Base-by-base conservation (phyloP, 1,140 invertebrate genomes). In the Helicorthomorpha holstii region DNA sequence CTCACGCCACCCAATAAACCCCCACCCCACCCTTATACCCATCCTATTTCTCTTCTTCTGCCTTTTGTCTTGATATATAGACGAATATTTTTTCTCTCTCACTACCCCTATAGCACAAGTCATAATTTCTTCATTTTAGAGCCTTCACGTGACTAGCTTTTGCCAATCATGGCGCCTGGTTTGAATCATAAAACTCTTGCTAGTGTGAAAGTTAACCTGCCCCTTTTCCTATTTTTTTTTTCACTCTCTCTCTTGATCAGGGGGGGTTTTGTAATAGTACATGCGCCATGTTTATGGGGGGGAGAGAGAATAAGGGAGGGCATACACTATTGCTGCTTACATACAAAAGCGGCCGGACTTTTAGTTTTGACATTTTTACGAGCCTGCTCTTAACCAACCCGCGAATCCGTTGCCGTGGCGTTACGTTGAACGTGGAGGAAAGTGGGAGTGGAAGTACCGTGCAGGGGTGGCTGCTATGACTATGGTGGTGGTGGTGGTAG, bases 61-160 rank as follows among this genome's bases (percentile, higher is more conserved):
- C 23, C 27, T 49, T 49, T 49, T 24, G 38, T 51, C 50, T 45
- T 51, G 50, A 43, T 44, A 24, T 50, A 51, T 46, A 21, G 50
- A 22, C 50, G 50, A 26, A 51, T 51, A 48, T 51, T 51, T 51
- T 51, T 41, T 22, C 19, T 12, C 38, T 19, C 19, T 41, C 19
- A 19, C 38, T 19, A 41, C 38, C 38, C 38, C 12, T 19, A 41
- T 7, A 22, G 44, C 50, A 51, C 50, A 51, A 51, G 50, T 51
- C 50, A 51, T 51, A 51, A 51, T 51, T 51, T 51, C 50, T 51
- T 51, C 50, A 51, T 51, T 51, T 51, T 51, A 51, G 38, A 51
- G 50, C 50, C 50, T 25, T 46, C 50, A 51, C 50, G 50, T 51
- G 50, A 51, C 50, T 26, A 19, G 38, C 21, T 23, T 27, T 38